Percentiles rank a stretch among this genome's conserved stretches.
phyloP scores from a whole-genome alignment of 2,113 vertebrate species.

The Campylomormyrus numenius region DNA sequence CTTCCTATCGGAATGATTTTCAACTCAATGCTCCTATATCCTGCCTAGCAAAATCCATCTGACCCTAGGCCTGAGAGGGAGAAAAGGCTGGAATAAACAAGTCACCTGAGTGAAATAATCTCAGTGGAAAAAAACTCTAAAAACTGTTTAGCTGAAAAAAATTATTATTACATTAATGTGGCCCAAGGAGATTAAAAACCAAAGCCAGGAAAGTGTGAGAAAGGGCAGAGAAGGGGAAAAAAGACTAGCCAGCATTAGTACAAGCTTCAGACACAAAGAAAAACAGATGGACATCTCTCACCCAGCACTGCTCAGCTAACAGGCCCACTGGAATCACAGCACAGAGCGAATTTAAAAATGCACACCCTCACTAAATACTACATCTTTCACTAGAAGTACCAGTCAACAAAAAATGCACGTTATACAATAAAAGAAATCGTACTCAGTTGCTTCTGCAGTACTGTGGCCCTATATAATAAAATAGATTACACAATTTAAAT shows the following conservation, averaged over 20 bases:
- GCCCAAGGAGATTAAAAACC: not conserved
- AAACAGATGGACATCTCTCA: constrained; percentile 20
- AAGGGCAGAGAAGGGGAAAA: not conserved
- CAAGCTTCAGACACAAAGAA: constrained; percentile 15
- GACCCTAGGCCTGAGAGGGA: constrained; percentile 58
- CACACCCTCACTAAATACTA: not conserved
- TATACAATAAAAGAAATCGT: not conserved
- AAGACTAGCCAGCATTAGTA: not conserved
- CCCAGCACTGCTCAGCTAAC: not conserved
- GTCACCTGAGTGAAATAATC: not conserved
- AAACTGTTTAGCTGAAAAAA: not conserved
- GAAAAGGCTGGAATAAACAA: constrained; percentile 1
- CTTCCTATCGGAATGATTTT: constrained; percentile 57
- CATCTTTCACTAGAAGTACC: not conserved
- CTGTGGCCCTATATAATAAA: not conserved
- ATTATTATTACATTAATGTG: not conserved
- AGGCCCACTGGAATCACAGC: not conserved
- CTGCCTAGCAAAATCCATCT: constrained; percentile 57
- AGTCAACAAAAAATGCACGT: not conserved
- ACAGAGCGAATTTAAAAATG: not conserved
- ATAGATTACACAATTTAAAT: not conserved
- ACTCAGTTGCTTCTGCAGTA: not conserved
- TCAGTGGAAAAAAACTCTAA: not conserved
- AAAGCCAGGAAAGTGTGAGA: not conserved
- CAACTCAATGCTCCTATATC: constrained; percentile 69